phyloP scores from a whole-genome alignment of 1,140 invertebrate genomes.

The Diabrotica undecimpunctata region DNA sequence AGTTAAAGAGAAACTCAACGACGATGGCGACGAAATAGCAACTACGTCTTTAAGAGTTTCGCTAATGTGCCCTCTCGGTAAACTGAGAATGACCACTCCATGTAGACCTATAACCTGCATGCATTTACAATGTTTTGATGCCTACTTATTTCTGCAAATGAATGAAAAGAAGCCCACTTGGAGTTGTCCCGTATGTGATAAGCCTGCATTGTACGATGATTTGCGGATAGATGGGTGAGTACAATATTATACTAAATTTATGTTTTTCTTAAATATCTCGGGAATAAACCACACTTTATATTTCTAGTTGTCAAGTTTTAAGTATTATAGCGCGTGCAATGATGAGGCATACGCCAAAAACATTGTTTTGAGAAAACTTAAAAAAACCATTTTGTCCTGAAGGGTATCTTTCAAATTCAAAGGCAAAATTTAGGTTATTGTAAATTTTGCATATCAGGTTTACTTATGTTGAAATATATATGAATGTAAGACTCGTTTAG shows the following conservation, averaged over 20 bases:
- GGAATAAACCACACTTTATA: no score
- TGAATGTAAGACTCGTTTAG: no score
- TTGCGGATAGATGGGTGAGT: slow-evolving; percentile 85
- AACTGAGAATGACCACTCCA: slow-evolving; percentile 90
- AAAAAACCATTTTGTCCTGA: no score
- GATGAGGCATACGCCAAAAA: no score
- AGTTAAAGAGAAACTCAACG: slow-evolving; percentile 91
- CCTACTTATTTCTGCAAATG: slow-evolving; percentile 92
- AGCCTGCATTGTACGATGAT: slow-evolving; percentile 82
- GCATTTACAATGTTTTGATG: slow-evolving; percentile 98
- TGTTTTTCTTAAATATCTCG: background rate
- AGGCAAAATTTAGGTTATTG: no score
- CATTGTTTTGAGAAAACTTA: no score
- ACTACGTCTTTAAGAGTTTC: slow-evolving; percentile 90
- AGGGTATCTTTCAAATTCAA: no score
- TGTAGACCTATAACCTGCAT: slow-evolving; percentile 85
- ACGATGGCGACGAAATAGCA: slow-evolving; percentile 94
- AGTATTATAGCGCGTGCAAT: no score
- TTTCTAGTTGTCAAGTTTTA: no score
- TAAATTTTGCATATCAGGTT: no score
- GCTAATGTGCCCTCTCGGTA: slow-evolving; percentile 89
- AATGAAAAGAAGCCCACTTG: slow-evolving; percentile 98
- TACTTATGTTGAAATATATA: no score
- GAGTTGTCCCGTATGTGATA: slow-evolving; percentile 97
- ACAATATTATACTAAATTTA: background rate